Evolutionary conservation across 2,797 vertebrate species (phyloP).

Genomic region (Phoebastria nigripes): DNA sequence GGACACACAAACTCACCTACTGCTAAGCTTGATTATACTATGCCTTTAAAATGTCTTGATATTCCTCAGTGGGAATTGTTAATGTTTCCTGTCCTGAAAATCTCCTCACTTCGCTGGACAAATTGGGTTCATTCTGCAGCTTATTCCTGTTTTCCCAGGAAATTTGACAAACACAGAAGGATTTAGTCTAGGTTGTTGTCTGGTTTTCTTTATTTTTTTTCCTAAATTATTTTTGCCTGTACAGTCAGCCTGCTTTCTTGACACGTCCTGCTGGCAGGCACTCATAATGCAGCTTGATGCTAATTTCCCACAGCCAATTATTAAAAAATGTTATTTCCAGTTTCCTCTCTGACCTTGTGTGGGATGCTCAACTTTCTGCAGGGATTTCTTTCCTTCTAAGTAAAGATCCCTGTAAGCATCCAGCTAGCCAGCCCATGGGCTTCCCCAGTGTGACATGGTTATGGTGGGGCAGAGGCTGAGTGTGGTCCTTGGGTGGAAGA

Average conservation of each 20-base stretch:
- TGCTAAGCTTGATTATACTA: not conserved
- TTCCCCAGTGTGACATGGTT: not conserved
- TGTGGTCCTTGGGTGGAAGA: not conserved
- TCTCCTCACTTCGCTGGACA: not conserved
- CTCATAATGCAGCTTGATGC: not conserved
- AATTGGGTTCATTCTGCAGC: not conserved
- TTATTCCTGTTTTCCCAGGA: slow-evolving; percentile 3
- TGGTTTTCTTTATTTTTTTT: not conserved
- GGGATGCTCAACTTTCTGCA: not conserved
- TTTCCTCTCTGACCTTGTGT: not conserved
- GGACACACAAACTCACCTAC: not conserved
- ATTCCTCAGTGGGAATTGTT: not conserved
- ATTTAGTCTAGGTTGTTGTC: not conserved
- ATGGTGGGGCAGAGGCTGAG: not conserved
- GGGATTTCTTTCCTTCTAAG: not conserved
- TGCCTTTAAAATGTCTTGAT: not conserved
- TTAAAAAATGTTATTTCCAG: not conserved
- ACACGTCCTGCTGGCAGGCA: not conserved
- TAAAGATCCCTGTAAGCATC: not conserved
- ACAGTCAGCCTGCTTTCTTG: not conserved
- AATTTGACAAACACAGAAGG: not conserved
- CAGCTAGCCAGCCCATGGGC: not conserved
- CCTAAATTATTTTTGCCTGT: not conserved
- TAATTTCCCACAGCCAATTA: slow-evolving; percentile 1
- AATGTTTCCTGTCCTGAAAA: not conserved